These are phyloP conservation scores for Pediacus dermestoides DNA, from an alignment of 2,888 invertebrate species.

Conservation along the genomic window DNA sequence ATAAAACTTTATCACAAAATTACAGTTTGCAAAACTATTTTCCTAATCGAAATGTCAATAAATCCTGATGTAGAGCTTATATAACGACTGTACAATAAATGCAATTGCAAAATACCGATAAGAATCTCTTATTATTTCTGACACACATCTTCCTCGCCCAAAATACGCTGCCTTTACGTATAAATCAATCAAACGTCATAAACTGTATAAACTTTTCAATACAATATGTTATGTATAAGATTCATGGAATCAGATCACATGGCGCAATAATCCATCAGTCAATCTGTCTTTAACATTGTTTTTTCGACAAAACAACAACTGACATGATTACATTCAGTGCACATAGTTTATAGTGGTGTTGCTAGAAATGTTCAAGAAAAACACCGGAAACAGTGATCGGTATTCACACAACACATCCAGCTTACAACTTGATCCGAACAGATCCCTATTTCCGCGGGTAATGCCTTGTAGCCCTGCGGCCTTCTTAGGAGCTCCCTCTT, in stretches of 20 bases:
- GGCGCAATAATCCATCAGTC: neutral
- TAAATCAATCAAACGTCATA: constrained; percentile 1
- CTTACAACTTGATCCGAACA: constrained; percentile 45
- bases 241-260: constrained; percentile 3
- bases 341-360: constrained; percentile 18
- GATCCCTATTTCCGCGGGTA: constrained; percentile 46
- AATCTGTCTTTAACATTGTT: neutral
- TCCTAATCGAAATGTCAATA: too few relatives aligned
- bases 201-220: too few relatives aligned
- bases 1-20: too few relatives aligned
- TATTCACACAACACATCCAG: constrained; percentile 43
- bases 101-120: too few relatives aligned
- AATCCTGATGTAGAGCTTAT: too few relatives aligned
- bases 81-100: too few relatives aligned
- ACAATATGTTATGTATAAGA: too few relatives aligned
- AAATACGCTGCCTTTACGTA: too few relatives aligned
- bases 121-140: too few relatives aligned
- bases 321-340: constrained; percentile 16
- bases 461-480: constrained; percentile 41
- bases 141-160: too few relatives aligned
- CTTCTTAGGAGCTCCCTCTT: constrained; percentile 38
- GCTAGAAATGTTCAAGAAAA: constrained; percentile 21
- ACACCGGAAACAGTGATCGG: constrained; percentile 37
- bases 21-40: too few relatives aligned
- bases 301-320: neutral